phyloP scores from a whole-genome alignment of 2,113 vertebrate genomes.

The Platanista minor region DNA sequence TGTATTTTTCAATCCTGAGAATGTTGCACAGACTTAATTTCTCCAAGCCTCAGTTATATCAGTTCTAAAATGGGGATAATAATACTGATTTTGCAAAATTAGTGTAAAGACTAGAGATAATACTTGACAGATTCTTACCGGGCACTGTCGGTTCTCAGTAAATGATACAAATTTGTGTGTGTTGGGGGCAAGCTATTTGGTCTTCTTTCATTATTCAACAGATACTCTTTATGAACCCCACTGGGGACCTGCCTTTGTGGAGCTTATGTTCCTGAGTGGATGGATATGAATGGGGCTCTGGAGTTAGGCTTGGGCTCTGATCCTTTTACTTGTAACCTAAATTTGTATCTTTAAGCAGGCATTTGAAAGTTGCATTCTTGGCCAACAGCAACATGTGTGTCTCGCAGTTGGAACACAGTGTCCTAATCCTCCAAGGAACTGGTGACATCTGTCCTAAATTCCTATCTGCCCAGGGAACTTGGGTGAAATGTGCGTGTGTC shows the following conservation, averaged over 20 bases:
- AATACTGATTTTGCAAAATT: not conserved
- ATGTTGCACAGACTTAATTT: not conserved
- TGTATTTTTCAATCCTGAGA: not conserved
- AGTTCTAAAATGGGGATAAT: not conserved
- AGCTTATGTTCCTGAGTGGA: not conserved
- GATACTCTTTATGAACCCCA: not conserved
- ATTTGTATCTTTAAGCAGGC: not conserved
- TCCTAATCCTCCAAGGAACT: not conserved
- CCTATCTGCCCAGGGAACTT: not conserved
- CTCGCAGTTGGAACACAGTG: not conserved
- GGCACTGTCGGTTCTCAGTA: not conserved
- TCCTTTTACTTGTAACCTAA: not conserved
- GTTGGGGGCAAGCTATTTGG: rapidly evolving
- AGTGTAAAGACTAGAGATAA: not conserved
- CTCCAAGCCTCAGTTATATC: not conserved
- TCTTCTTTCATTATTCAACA: not conserved
- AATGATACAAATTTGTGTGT: not conserved
- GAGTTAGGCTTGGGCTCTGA: not conserved
- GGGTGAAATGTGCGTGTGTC: not conserved
- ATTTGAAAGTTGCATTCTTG: not conserved
- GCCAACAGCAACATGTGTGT: not conserved
- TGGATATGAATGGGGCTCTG: not conserved
- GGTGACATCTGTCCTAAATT: conserved; percentile 21
- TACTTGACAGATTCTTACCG: not conserved
- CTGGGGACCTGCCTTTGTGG: not conserved